Base-by-base conservation (phyloP, 2,113 vertebrate genomes). In the Mungos mungo region DNA sequence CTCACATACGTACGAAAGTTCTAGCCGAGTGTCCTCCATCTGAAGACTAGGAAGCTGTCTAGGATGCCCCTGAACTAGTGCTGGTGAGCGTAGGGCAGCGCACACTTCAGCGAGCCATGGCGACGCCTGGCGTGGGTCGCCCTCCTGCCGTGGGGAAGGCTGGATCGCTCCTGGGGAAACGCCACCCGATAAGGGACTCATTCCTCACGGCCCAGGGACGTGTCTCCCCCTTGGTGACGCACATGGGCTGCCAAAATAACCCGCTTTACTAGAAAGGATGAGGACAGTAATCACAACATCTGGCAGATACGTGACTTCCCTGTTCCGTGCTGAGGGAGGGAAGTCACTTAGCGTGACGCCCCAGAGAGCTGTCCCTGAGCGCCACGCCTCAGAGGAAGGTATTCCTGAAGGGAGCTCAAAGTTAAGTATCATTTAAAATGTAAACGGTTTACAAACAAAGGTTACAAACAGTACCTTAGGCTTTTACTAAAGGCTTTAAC, bases 371-470 rank as follows among this genome's bases (percentile, higher is more conserved):
- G 27, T 50, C 19, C 45, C 31, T 35, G 65, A 50, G 14, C 50
- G n/a, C 1, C 0, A 4, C 0, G 25, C 93, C 71, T 96, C 69
- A 81, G n/a, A 93, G 57, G n/a, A 81, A 92, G n/a, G 19, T 80
- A 13, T 92, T 84, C 7, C 71, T 33, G 29, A 85, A 16, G 57
- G 45, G 68, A 96, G 74, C 60, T 54, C 83, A 76, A 31, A 71
- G n/a, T 92, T 81, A 12, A 77, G 93, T 82, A 47, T 81, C 41
- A 57, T 41, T 93, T 97, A 35, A 83, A 65, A 87, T 71, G 35
- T 60, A 80, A 66, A 47, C 60, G 45, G 14, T 87, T 87, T 69
- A 29, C 15, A 82, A 54, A 77, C 41, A 18, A 86, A 93, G 63
- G 38, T 93, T 74, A 25, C 63, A 71, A 82, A 38, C 16, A 89